These are phyloP conservation scores for Microhierax caerulescens DNA, from an alignment of 2,797 vertebrate genomes.

Conservation along the genomic window DNA sequence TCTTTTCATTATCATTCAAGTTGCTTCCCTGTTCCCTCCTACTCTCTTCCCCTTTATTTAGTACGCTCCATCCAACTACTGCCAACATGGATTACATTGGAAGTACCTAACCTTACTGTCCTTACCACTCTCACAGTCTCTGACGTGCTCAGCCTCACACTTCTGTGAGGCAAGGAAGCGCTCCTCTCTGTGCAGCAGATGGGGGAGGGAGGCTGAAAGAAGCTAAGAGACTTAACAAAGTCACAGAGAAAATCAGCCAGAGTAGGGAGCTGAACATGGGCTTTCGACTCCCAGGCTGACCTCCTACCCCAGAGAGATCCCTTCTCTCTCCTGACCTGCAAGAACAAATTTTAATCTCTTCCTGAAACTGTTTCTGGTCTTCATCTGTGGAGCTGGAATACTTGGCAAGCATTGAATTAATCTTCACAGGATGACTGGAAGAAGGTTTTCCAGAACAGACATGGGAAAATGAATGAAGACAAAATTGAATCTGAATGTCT, in stretches of 20 bases:
- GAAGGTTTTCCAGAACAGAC: neutral
- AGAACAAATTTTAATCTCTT: conserved; percentile 6
- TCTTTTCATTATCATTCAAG: conserved; percentile 47
- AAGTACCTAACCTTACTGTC: conserved; percentile 17
- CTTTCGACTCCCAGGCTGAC: neutral
- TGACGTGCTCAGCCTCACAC: neutral
- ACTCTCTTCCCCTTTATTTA: conserved; percentile 22
- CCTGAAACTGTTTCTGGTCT: conserved; percentile 24
- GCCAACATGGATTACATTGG: neutral
- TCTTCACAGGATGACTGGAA: neutral
- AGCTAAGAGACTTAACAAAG: neutral
- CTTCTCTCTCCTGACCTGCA: neutral
- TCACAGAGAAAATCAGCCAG: neutral
- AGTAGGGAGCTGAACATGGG: neutral
- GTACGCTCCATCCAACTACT: neutral
- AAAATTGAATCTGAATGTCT: neutral
- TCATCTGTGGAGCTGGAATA: conserved; percentile 5
- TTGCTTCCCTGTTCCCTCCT: neutral
- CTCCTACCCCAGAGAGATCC: neutral
- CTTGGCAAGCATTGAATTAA: neutral
- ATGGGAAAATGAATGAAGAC: neutral
- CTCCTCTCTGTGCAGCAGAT: neutral
- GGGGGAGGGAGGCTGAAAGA: neutral
- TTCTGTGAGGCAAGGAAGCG: neutral
- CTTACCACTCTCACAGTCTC: neutral